phyloP scores from a whole-genome alignment of 2,797 vertebrate genomes.

The Oreonectes daqikongensis region DNA sequence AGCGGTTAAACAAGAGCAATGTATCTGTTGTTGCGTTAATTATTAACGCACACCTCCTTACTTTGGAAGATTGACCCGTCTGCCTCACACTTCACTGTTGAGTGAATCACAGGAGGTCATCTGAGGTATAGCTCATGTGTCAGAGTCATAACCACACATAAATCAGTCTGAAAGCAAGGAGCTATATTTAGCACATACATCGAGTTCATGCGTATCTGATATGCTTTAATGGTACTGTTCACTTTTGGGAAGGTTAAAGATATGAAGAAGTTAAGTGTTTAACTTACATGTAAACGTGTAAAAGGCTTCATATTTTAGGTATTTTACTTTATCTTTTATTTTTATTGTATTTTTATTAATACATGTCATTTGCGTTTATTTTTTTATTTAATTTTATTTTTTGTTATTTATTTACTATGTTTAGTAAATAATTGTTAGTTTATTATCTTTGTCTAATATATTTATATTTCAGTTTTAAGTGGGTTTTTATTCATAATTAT shows the following conservation, averaged over 20 bases:
- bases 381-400: too few species aligned
- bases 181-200: conserved; percentile 32
- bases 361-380: too few species aligned
- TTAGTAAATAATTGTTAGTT: too few species aligned
- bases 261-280: background rate
- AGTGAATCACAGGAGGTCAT: conserved; percentile 63
- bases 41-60: conserved; percentile 78
- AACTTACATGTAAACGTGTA: background rate
- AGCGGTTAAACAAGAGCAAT: conserved; percentile 79
- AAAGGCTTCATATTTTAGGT: too few species aligned
- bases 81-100: conserved; percentile 61
- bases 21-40: conserved; percentile 82
- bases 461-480: too few species aligned
- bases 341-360: too few species aligned
- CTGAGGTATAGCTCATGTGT: conserved; percentile 66
- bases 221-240: conserved; percentile 12
- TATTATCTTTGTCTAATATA: too few species aligned
- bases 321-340: too few species aligned
- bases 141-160: conserved; percentile 37
- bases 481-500: too few species aligned
- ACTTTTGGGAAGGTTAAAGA: background rate
- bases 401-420: too few species aligned
- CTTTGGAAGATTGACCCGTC: conserved; percentile 77
- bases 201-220: conserved; percentile 12
- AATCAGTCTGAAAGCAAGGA: background rate